phyloP scores from a whole-genome alignment of 2,797 vertebrate species.

The Columba guinea region DNA sequence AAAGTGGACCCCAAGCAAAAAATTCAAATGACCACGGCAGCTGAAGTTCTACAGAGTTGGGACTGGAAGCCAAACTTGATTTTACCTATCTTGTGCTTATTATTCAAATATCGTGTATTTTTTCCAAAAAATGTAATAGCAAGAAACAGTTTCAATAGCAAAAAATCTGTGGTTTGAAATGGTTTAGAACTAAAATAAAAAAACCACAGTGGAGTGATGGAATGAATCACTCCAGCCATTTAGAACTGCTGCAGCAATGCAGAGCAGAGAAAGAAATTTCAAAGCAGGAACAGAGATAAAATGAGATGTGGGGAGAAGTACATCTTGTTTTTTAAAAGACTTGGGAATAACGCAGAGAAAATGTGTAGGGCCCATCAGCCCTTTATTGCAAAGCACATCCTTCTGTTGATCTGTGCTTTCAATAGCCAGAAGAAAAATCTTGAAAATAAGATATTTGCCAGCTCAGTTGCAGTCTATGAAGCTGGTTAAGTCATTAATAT shows the following conservation, averaged over 20 bases:
- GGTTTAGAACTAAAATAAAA: neutral
- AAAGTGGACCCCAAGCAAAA: neutral
- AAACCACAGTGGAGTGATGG: neutral
- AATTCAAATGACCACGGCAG: neutral
- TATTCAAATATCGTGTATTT: neutral
- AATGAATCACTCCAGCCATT: slow-evolving; percentile 9
- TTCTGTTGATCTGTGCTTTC: neutral
- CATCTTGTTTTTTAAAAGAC: neutral
- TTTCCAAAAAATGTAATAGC: neutral
- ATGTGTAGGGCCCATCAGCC: neutral
- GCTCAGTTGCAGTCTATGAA: neutral
- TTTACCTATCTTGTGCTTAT: neutral
- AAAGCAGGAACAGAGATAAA: neutral
- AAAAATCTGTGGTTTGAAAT: neutral
- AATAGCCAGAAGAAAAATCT: neutral
- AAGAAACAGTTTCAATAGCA: neutral
- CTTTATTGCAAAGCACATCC: neutral
- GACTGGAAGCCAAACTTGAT: neutral
- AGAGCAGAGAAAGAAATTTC: neutral
- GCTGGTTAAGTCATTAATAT: neutral
- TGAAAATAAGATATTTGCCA: neutral
- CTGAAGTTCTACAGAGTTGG: neutral
- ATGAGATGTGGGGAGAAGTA: neutral
- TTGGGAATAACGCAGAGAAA: neutral
- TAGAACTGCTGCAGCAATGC: slow-evolving; percentile 17